Conservation (phyloP, 2,888 invertebrate species). For the Leuctra nigra region DNA sequence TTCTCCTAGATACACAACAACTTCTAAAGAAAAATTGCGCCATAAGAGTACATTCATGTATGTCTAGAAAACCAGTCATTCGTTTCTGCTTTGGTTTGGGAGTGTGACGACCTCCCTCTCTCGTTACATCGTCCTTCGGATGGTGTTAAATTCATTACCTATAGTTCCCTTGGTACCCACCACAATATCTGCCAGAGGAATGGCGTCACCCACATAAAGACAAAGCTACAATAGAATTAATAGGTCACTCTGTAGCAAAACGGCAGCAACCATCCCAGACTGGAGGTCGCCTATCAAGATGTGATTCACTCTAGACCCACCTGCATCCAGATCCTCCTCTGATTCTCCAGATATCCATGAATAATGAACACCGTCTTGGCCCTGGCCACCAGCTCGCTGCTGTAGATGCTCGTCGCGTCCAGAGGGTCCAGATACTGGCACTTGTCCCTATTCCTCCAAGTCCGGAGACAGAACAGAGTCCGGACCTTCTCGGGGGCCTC, state of each 20-base stretch:
- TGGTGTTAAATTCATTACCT: too few relatives aligned
- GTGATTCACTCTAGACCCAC: slow-evolving; percentile 35
- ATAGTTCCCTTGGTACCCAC: too few relatives aligned
- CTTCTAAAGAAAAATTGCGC: background rate
- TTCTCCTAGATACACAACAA: background rate
- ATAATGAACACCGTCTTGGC: slow-evolving; percentile 68
- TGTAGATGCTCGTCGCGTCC: slow-evolving; percentile 53
- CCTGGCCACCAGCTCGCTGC: slow-evolving; percentile 54
- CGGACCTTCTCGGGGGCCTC: slow-evolving; percentile 57
- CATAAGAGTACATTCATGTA: too few relatives aligned
- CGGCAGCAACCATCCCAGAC: too few relatives aligned
- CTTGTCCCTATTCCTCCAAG: background rate
- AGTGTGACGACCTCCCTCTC: background rate
- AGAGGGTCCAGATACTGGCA: slow-evolving; percentile 57
- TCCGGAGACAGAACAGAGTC: slow-evolving; percentile 3
- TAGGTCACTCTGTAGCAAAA: too few relatives aligned
- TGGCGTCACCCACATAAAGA: too few relatives aligned
- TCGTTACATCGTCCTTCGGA: too few relatives aligned
- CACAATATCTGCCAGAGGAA: too few relatives aligned
- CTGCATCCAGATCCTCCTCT: slow-evolving; percentile 70
- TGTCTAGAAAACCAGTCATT: background rate
- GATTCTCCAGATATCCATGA: slow-evolving; percentile 84
- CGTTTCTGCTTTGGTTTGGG: background rate
- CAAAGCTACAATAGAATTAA: too few relatives aligned
- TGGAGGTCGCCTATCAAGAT: too few relatives aligned